Evolutionary conservation across 2,797 vertebrate species (phyloP), one percentile per base, ranked within the genome.

Genomic region (Thaleichthys pacificus): DNA sequence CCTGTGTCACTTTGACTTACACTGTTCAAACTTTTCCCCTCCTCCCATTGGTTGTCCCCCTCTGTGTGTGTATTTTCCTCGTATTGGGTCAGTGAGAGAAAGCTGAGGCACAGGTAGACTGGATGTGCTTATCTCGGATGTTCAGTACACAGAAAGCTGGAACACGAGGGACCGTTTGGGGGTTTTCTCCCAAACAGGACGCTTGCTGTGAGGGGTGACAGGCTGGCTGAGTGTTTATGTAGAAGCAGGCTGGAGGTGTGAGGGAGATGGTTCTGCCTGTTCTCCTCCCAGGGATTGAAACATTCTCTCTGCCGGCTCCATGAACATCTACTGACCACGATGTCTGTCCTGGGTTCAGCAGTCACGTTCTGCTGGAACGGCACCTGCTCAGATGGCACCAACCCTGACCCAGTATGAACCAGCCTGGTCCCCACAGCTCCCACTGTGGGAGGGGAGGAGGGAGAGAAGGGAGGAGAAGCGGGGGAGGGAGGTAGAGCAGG

Each of bases 331-430:
- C 75, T 68, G 63, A 70, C 75, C 8, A 35, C 78, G 77, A 70
- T 75, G 85, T 85, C 32, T 86, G 80, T 79, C 86, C 79, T 81
- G 82, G 32, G 32, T 35, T 35, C 32, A 35, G 32, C 8, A 35
- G 32, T 35, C 32, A 35, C 32, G 32, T 35, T 35, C 7, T 8
- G 32, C 32, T 6, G 5, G 8, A 35, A 35, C 6, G 32, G 32
- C 32, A 35, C 32, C 8, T 6, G 8, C 5, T 35, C 72, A 73
- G 81, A 73, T 71, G 79, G 61, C 79, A 77, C 78, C 49, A 28
- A 35, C 56, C 66, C 73, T 73, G 61, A 82, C 85, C 76, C 79
- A 19, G 71, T 7, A 66, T 76, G 80, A 87, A 82, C 82, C 80
- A 76, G 35, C 69, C 77, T 47, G 72, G 84, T 78, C 84, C 42